Conservation (phyloP, 2,113 vertebrate species). For the Dromas ardeola region DNA sequence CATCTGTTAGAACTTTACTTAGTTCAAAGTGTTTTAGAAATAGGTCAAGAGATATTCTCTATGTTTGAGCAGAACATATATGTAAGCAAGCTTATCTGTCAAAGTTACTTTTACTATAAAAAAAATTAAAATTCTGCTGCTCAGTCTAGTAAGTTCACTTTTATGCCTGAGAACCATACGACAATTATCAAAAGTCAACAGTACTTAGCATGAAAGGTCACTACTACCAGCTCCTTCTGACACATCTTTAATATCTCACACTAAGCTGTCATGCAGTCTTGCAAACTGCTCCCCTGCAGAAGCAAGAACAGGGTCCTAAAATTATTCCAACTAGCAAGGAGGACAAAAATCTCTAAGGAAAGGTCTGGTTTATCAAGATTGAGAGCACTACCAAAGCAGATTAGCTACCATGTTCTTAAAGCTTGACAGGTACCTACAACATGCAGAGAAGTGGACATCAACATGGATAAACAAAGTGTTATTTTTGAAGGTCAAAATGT, state of each 20-base stretch:
- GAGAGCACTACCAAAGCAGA: background rate
- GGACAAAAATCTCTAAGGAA: background rate
- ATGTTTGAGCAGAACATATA: background rate
- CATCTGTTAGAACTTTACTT: background rate
- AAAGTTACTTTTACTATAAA: background rate
- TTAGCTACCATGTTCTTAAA: background rate
- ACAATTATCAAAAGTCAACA: background rate
- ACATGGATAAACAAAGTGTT: background rate
- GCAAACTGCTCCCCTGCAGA: background rate
- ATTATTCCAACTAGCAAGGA: background rate
- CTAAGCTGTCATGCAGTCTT: background rate
- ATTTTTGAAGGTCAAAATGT: background rate
- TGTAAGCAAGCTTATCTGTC: background rate
- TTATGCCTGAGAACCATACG: background rate
- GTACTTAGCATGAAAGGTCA: background rate
- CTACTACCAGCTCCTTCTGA: background rate
- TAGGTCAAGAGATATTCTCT: background rate
- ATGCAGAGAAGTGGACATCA: background rate
- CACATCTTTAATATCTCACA: background rate
- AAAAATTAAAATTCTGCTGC: background rate
- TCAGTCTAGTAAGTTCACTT: background rate
- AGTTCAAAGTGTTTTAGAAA: background rate
- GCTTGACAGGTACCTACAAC: background rate
- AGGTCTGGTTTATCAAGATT: background rate
- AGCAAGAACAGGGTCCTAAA: background rate